These are phyloP conservation scores for Odontomyia ornata DNA, from an alignment of 2,888 invertebrate genomes.

Conservation along the genomic window DNA sequence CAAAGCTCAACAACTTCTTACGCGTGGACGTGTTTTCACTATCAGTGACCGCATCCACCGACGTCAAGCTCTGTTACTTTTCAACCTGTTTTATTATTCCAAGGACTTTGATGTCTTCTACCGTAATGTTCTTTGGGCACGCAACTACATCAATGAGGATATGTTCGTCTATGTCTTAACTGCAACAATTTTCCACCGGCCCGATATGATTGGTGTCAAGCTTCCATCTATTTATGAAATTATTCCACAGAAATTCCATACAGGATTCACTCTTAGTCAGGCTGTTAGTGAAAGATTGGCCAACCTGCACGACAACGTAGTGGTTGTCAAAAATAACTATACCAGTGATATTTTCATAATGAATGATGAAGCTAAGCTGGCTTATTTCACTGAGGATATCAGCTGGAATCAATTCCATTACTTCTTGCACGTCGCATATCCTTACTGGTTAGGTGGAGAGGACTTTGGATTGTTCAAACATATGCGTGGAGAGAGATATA, in stretches of 20 bases:
- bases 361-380: conserved; percentile 66
- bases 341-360: conserved; percentile 65
- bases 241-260: conserved; percentile 76
- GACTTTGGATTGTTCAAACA: conserved; percentile 67
- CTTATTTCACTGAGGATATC: conserved; percentile 75
- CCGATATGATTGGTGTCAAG: conserved; percentile 72
- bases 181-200: conserved; percentile 73
- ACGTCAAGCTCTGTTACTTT: conserved; percentile 58
- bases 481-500: conserved; percentile 72
- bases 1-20: conserved; percentile 64
- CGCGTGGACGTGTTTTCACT: conserved; percentile 67
- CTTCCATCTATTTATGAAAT: conserved; percentile 81
- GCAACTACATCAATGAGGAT: conserved; percentile 75
- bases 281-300: conserved; percentile 60
- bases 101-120: conserved; percentile 71
- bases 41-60: conserved; percentile 54
- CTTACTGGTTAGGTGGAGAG: conserved; percentile 72
- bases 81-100: conserved; percentile 69
- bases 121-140: conserved; percentile 69
- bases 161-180: conserved; percentile 78
- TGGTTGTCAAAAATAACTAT: conserved; percentile 64
- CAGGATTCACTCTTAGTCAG: conserved; percentile 56
- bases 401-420: conserved; percentile 71
- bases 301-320: conserved; percentile 45
- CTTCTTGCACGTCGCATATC: conserved; percentile 67